These are phyloP conservation scores for Perodicticus potto DNA, from an alignment of 2,797 vertebrate genomes.

Conservation along the genomic window DNA sequence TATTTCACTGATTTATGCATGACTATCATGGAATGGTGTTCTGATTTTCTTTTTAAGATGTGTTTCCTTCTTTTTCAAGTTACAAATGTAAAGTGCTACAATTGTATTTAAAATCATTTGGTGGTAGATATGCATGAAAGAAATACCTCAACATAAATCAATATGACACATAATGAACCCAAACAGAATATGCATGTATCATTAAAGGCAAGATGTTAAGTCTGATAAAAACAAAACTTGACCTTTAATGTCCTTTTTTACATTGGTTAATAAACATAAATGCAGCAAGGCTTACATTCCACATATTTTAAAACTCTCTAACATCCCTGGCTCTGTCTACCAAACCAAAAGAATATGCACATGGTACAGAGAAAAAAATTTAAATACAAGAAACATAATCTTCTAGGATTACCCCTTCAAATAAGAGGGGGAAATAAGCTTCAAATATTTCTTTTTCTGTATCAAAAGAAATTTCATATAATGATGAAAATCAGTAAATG, in stretches of 20 bases:
- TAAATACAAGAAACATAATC: conserved; percentile 43
- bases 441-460: conserved; percentile 12
- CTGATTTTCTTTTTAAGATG: conserved; percentile 62
- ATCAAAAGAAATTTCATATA: neutral
- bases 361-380: conserved; percentile 3
- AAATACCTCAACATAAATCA: conserved; percentile 73
- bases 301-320: conserved; percentile 52
- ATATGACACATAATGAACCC: conserved; percentile 53
- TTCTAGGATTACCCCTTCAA: neutral
- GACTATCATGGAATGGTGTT: neutral
- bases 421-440: neutral
- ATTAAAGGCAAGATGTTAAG: conserved; percentile 55
- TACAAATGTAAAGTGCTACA: conserved; percentile 63
- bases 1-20: conserved; percentile 54
- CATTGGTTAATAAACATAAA: conserved; percentile 61
- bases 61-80: conserved; percentile 61
- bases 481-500: neutral
- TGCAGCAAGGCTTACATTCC: neutral
- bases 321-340: conserved; percentile 39
- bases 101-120: conserved; percentile 62
- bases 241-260: conserved; percentile 23
- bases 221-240: conserved; percentile 60
- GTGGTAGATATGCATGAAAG: conserved; percentile 59
- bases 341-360: conserved; percentile 30
- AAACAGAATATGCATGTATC: conserved; percentile 54